Evolutionary conservation across 2,113 vertebrate species (phyloP).

Genomic region (Poicephalus meyeri): DNA sequence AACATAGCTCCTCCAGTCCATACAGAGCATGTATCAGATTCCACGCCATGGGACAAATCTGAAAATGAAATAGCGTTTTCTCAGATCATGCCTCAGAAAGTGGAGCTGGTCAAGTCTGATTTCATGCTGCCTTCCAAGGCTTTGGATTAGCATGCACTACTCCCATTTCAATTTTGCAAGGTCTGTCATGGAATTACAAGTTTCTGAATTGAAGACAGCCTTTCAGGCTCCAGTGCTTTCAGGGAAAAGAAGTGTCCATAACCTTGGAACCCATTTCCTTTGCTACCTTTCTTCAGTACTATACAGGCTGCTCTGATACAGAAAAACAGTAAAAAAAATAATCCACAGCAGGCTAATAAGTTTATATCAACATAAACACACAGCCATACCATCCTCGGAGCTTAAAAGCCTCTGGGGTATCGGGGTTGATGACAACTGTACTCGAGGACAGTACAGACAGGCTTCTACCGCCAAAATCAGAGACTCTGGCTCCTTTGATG

Average conservation of each 20-base stretch:
- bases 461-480: slow-evolving; percentile 95
- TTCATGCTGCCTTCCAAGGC: slow-evolving; percentile 16
- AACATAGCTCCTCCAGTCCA: neutral
- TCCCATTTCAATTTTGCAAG: slow-evolving; percentile 31
- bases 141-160: slow-evolving; percentile 13
- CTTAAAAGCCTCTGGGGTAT: slow-evolving; percentile 94
- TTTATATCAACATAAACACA: neutral
- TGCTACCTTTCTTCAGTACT: neutral
- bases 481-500: slow-evolving; percentile 92
- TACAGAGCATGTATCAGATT: neutral
- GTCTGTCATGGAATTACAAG: slow-evolving; percentile 52
- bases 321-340: neutral
- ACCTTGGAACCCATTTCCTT: neutral
- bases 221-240: slow-evolving; percentile 32
- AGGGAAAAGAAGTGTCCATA: neutral
- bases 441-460: slow-evolving; percentile 91
- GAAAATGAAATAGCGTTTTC: neutral
- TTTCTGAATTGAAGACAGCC: slow-evolving; percentile 23
- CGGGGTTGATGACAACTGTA: slow-evolving; percentile 92
- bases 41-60: neutral
- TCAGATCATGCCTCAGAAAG: neutral
- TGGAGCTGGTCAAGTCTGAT: slow-evolving; percentile 20
- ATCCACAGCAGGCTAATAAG: neutral
- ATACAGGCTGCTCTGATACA: neutral
- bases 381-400: slow-evolving; percentile 91